Conservation (phyloP, 2,888 invertebrate genomes). For the Amblyjoppa proteus region DNA sequence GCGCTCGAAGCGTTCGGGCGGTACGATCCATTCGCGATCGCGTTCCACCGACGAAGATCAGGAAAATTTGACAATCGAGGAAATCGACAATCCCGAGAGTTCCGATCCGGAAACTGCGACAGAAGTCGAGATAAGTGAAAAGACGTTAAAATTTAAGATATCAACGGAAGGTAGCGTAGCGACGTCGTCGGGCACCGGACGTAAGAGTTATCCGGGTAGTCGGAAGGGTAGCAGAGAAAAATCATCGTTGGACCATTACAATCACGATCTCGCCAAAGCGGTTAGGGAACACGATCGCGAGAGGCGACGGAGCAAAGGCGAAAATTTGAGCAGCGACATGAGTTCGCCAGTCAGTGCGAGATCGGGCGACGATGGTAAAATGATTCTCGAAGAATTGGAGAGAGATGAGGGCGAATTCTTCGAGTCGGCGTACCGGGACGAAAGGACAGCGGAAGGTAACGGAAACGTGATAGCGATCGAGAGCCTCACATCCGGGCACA, state of each 20-base stretch:
- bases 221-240: conserved; percentile 90
- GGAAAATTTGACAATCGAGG: conserved; percentile 83
- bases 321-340: conserved; percentile 78
- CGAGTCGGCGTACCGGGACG: conserved; percentile 55
- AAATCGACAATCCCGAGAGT: conserved; percentile 86
- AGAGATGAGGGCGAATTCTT: conserved; percentile 72
- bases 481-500: neutral
- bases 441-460: conserved; percentile 72
- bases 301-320: conserved; percentile 78
- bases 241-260: conserved; percentile 82
- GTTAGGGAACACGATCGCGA: conserved; percentile 85
- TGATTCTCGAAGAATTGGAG: conserved; percentile 80
- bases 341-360: conserved; percentile 81
- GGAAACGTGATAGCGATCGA: conserved; percentile 72
- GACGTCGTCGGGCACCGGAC: conserved; percentile 81
- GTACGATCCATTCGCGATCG: conserved; percentile 81
- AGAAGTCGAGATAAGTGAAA: conserved; percentile 91
- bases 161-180: conserved; percentile 89
- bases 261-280: conserved; percentile 85
- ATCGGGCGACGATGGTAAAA: conserved; percentile 78
- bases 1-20: conserved; percentile 85
- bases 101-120: conserved; percentile 90
- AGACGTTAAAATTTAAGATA: conserved; percentile 91
- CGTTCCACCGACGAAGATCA: conserved; percentile 82
- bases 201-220: conserved; percentile 90